phyloP scores from a whole-genome alignment of 2,113 vertebrate genomes.

The Bubalus kerabau region DNA sequence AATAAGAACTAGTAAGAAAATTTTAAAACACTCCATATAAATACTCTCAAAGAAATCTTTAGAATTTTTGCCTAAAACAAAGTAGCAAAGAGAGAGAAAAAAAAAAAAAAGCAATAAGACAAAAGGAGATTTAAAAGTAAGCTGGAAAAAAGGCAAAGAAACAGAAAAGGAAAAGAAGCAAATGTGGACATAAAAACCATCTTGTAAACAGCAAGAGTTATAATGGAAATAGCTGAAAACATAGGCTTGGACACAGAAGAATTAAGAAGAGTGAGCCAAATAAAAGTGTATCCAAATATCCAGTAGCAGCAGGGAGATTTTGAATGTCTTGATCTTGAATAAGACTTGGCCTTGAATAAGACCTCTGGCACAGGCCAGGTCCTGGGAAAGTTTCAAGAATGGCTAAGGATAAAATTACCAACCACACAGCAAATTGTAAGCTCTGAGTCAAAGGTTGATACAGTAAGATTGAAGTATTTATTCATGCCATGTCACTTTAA shows the following conservation, averaged over 20 bases:
- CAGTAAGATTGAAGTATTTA: neutral
- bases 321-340: neutral
- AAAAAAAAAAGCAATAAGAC: neutral
- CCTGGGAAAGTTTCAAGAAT: neutral
- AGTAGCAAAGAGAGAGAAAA: neutral
- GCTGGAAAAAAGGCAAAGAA: neutral
- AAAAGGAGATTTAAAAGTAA: neutral
- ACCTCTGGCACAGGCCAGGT: neutral
- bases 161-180: neutral
- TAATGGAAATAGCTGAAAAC: neutral
- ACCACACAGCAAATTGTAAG: neutral
- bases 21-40: neutral
- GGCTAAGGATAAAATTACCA: neutral
- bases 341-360: neutral
- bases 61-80: neutral
- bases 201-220: neutral
- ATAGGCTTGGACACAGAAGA: neutral
- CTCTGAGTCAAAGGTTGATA: neutral
- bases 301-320: neutral
- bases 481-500: neutral
- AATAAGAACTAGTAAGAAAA: neutral
- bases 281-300: neutral
- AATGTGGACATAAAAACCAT: neutral
- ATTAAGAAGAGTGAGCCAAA: neutral
- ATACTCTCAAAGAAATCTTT: neutral